These are phyloP conservation scores for Cottoperca gobio DNA, from an alignment of 2,797 vertebrate species.

Conservation along the genomic window DNA sequence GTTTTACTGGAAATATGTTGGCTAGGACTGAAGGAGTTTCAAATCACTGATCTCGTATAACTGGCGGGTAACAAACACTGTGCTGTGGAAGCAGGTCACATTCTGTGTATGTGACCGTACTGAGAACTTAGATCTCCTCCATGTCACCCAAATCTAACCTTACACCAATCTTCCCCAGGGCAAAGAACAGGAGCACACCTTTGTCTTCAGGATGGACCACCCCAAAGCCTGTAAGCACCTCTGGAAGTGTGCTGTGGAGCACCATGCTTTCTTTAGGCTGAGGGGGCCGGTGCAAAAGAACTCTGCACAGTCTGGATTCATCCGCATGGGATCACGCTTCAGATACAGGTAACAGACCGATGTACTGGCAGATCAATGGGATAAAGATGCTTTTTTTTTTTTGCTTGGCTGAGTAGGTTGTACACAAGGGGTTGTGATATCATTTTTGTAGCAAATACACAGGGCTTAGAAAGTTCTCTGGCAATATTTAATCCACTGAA, in stretches of 20 bases:
- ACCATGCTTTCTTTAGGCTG: constrained; percentile 98
- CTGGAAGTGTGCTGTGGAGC: constrained; percentile 99
- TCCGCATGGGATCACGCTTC: constrained; percentile 97
- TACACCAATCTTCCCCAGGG: constrained; percentile 79
- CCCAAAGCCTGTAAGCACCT: constrained; percentile 99
- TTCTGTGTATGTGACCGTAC: neutral
- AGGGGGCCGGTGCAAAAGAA: constrained; percentile 94
- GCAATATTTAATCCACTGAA: neutral
- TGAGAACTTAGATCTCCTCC: neutral
- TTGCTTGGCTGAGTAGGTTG: neutral
- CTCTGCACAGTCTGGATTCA: constrained; percentile 90
- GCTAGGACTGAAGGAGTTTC: neutral
- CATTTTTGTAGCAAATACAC: neutral
- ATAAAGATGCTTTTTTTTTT: neutral
- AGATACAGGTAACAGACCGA: constrained; percentile 90
- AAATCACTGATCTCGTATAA: neutral
- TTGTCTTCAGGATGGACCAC: constrained; percentile 97
- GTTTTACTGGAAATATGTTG: neutral
- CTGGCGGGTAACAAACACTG: neutral
- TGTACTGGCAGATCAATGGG: neutral
- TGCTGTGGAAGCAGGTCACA: too few species aligned
- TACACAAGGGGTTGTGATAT: neutral
- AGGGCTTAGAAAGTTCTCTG: neutral
- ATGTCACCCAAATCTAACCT: neutral
- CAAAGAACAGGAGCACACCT: constrained; percentile 99